A percentile compares a stretch with the other conserved stretches of the same genome.
Evolutionary conservation across 1,140 invertebrate genomes (phyloP).

Genomic region (Hirudo medicinalis): DNA sequence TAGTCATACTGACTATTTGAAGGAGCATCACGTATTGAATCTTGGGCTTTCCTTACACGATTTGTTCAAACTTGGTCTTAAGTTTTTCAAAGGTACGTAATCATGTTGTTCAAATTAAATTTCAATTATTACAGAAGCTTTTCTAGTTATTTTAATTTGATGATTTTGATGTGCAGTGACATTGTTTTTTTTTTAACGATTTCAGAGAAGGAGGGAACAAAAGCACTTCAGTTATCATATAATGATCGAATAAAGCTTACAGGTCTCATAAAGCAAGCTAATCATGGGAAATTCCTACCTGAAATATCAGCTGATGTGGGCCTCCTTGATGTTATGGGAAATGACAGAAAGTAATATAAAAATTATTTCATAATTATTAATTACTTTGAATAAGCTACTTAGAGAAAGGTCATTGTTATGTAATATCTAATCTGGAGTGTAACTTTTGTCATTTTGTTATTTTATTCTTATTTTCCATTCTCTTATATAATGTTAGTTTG

Average conservation of each 20-base stretch:
- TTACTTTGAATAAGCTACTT: neutral
- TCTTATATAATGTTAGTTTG: neutral
- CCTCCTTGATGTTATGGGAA: constrained; percentile 10
- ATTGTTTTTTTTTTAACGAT: neutral
- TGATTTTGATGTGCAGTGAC: too few species aligned
- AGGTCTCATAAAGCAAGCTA: constrained; percentile 9
- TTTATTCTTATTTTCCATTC: neutral
- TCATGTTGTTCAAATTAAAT: too few species aligned
- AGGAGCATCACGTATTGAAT: too few species aligned
- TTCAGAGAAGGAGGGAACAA: constrained; percentile 13
- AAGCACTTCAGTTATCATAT: constrained; percentile 13
- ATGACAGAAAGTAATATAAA: constrained; percentile 8
- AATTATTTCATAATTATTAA: constrained; percentile 1
- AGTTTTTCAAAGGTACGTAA: too few species aligned
- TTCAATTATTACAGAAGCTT: too few species aligned
- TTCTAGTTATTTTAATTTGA: too few species aligned
- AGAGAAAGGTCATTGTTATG: neutral
- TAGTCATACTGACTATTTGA: too few species aligned
- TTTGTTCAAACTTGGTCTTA: too few species aligned
- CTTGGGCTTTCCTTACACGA: too few species aligned
- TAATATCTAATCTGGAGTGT: neutral
- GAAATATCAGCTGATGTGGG: neutral
- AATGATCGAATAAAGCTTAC: constrained; percentile 3
- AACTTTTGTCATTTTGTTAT: neutral
- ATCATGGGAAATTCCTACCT: constrained; percentile 13